Percentiles rank a stretch among this genome's conserved stretches.
Evolutionary conservation across 1,140 invertebrate species (phyloP).

Genomic region (Cecropterus lyciades): DNA sequence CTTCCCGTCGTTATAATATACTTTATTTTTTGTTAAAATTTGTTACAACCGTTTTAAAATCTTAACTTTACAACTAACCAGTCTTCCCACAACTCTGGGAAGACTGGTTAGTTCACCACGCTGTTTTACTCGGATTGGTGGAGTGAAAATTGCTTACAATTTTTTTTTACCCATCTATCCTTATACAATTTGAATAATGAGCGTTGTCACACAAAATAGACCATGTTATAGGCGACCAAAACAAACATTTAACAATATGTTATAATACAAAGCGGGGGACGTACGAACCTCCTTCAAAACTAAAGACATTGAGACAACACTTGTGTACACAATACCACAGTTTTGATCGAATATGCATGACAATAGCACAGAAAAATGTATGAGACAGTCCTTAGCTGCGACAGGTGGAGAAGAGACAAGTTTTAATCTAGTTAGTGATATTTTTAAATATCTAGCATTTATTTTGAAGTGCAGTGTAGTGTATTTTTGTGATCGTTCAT

Average conservation of each 20-base stretch:
- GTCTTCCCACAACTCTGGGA: no score
- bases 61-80: no score
- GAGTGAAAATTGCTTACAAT: no score
- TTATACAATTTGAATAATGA: neutral
- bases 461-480: neutral
- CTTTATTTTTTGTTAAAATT: no score
- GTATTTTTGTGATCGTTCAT: neutral
- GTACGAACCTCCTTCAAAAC: conserved; percentile 50
- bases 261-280: conserved; percentile 51
- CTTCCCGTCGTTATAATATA: no score
- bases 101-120: no score
- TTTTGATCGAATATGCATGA: conserved; percentile 81
- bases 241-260: conserved; percentile 42
- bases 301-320: conserved; percentile 62
- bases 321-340: conserved; percentile 74
- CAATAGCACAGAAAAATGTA: conserved; percentile 69
- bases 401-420: conserved; percentile 61
- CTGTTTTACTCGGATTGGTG: no score
- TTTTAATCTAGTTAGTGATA: conserved; percentile 32
- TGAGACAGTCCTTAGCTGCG: conserved; percentile 67
- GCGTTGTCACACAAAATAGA: conserved; percentile 9
- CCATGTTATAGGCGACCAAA: conserved; percentile 29
- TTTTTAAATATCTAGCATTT: conserved; percentile 31
- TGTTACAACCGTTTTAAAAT: no score
- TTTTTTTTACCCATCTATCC: no score